Base-by-base conservation (phyloP, 2,797 vertebrate species). In the Denticeps clupeoides region DNA sequence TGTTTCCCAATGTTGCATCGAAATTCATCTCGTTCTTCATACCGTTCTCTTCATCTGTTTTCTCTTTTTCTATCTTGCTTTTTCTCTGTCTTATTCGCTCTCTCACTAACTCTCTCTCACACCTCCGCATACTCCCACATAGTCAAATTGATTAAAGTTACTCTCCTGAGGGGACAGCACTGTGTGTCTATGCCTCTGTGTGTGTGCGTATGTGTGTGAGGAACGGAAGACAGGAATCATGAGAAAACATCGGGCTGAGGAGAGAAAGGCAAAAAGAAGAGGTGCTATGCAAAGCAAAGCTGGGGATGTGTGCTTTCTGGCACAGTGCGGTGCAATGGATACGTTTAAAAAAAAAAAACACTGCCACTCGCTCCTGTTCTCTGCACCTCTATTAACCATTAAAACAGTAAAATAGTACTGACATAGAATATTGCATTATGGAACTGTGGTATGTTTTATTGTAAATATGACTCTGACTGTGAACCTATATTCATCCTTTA, bases 141-240 rank as follows among this genome's bases (percentile, higher is more conserved):
- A 73, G 61, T 70, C 65, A 70, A 73, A 80, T 64, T 77, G 79
- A 80, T 80, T 80, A 72, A 71, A 71, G 71, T 69, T 66, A 60
- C 10, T 69, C 71, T 77, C 74, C 71, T 62, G 67, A 55, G 63
- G 65, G 59, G 35, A 65, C 45, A 48, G 40, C 51, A 33, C 54
- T 63, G 57, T 59, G 64, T 35, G 10, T 19, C n/a, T 41, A 19
- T 12, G 21, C 44, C 22, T 35, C 49, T 18, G 28, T 11, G 16
- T 45, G 49, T 19, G 9, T 27, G 10, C 28, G 49, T 45, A 10
- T 55, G 33, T 28, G 8, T 23, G 31, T 24, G 7, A 11, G 9
- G 7, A 16, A 10, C 55, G 45, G 4, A 56, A 56, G 60, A 47
- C 37, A 6, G 7, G n/a, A n/a, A n/a, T n/a, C n/a, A n/a, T n/a